Percentiles rank a stretch among this genome's conserved stretches.
Conservation (phyloP, 2,888 invertebrate genomes). For the Drosophila leonis region DNA sequence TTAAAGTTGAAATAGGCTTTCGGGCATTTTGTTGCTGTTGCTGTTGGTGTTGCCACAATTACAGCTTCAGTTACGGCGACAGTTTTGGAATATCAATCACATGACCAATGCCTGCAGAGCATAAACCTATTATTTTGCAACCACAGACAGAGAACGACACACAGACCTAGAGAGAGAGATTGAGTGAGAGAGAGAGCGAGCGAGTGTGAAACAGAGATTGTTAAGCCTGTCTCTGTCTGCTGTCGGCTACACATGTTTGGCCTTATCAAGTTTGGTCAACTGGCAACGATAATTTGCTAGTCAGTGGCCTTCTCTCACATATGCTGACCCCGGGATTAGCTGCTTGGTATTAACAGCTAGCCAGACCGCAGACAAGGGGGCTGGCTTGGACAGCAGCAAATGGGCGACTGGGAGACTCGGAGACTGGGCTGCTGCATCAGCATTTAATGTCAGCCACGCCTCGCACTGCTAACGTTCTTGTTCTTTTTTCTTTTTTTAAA, state of each 20-base stretch:
- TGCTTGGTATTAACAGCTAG: conserved; percentile 51
- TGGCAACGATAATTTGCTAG: conserved; percentile 67
- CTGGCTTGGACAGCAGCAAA: background rate
- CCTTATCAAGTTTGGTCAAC: conserved; percentile 60
- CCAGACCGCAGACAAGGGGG: conserved; percentile 44
- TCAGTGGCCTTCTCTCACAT: conserved; percentile 31
- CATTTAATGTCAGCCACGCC: conserved; percentile 44
- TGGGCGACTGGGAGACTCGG: background rate
- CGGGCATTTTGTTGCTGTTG: conserved; percentile 21
- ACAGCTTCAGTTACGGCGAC: conserved; percentile 49
- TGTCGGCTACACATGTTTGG: conserved; percentile 52
- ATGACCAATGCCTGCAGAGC: conserved; percentile 55
- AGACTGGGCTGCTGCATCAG: conserved; percentile 21
- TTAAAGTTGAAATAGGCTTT: conserved; percentile 55
- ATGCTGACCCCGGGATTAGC: conserved; percentile 52
- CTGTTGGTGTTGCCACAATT: conserved; percentile 39
- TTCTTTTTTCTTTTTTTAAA: conserved; percentile 50
- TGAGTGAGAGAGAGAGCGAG: background rate
- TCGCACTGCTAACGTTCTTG: background rate
- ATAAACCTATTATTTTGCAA: conserved; percentile 72
- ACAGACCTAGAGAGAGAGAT: background rate
- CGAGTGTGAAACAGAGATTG: conserved; percentile 8
- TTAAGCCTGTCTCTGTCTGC: conserved; percentile 19
- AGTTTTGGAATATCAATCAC: conserved; percentile 76
- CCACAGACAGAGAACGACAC: conserved; percentile 30